Percentiles rank a stretch among this genome's conserved stretches.
These are phyloP conservation scores for Spea multiplicata DNA, from an alignment of 2,113 vertebrate genomes.

Conservation along the genomic window DNA sequence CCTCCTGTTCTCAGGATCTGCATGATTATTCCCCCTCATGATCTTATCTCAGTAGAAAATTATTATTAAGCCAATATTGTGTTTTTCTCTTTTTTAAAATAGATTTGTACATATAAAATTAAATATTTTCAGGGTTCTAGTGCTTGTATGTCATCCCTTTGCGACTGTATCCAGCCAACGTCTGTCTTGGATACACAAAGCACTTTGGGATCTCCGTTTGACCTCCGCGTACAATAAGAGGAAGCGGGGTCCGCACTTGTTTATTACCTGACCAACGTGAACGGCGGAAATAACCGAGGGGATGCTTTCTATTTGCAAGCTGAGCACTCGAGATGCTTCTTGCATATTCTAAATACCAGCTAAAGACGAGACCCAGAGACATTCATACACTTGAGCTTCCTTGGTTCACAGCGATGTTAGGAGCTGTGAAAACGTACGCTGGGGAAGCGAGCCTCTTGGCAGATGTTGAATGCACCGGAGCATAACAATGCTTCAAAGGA, in stretches of 20 bases:
- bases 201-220: constrained; percentile 15
- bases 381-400: neutral
- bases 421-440: neutral
- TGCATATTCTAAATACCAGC: neutral
- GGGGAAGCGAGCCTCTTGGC: neutral
- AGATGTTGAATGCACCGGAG: constrained; percentile 21
- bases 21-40: no score
- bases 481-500: constrained; percentile 41
- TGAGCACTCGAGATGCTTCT: no score
- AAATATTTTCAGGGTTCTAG: no score
- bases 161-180: neutral
- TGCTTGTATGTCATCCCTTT: no score
- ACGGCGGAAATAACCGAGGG: no score
- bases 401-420: neutral
- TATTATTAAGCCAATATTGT: no score
- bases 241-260: neutral
- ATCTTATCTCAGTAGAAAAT: no score
- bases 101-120: no score
- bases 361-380: neutral
- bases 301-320: neutral
- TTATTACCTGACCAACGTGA: no score
- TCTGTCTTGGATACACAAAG: neutral
- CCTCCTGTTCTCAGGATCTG: no score
- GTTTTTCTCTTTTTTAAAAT: no score
- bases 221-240: constrained; percentile 36